These are phyloP conservation scores for Echeneis naucrates DNA, from an alignment of 2,797 vertebrate genomes.

Conservation along the genomic window DNA sequence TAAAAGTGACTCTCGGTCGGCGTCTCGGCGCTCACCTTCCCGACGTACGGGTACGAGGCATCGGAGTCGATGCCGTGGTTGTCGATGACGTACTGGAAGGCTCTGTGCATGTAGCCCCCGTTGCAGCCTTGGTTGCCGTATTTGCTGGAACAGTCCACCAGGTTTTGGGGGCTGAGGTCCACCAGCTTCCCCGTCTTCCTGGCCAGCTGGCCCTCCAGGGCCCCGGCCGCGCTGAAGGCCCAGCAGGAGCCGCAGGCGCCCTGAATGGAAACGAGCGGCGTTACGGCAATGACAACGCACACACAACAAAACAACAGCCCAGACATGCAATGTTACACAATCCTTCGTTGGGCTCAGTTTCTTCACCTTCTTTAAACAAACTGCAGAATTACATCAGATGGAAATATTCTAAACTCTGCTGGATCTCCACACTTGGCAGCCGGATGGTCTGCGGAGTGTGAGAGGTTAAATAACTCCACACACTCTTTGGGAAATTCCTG, in stretches of 20 bases:
- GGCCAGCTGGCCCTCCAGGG: constrained; percentile 90
- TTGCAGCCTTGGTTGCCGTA: constrained; percentile 89
- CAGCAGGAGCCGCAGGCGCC: constrained; percentile 91
- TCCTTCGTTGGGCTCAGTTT: too few relatives aligned
- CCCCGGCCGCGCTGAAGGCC: constrained; percentile 92
- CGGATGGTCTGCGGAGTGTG: constrained; percentile 19
- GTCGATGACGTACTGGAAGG: constrained; percentile 91
- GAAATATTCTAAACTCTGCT: background rate
- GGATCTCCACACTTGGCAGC: constrained; percentile 41
- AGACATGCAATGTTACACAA: background rate
- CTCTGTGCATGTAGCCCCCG: constrained; percentile 81
- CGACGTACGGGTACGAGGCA: constrained; percentile 87
- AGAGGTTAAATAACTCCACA: constrained; percentile 42
- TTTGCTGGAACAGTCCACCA: constrained; percentile 89
- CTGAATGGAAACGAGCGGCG: constrained; percentile 57
- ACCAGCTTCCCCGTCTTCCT: constrained; percentile 85
- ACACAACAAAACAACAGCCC: too few relatives aligned
- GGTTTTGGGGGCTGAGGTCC: constrained; percentile 91
- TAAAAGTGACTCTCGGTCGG: too few relatives aligned
- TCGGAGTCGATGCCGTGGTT: constrained; percentile 91
- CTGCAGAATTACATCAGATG: background rate
- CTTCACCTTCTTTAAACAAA: too few relatives aligned
- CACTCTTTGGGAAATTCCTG: constrained; percentile 25
- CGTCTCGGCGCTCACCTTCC: constrained; percentile 75
- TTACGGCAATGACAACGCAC: background rate